A percentile compares a stretch with the other conserved stretches of the same genome.
Evolutionary conservation across 2,888 invertebrate genomes (phyloP).

Genomic region (Biston betularia): DNA sequence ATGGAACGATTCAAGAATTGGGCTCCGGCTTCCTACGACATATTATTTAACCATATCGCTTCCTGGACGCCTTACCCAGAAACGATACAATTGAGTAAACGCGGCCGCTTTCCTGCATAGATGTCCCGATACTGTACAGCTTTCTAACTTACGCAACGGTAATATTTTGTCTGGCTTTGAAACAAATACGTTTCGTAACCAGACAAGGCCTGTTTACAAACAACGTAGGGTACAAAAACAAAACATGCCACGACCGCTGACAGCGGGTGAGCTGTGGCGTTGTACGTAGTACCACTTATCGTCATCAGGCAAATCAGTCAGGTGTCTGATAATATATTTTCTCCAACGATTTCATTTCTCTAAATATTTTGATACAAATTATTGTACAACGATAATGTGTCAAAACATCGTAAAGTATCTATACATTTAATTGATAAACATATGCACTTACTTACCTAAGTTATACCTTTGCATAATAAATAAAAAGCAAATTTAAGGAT

Average conservation of each 20-base stretch:
- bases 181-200: slow-evolving; percentile 62
- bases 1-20: no score
- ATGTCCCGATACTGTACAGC: slow-evolving; percentile 47
- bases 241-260: slow-evolving; percentile 17
- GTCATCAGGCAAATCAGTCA: no score
- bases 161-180: slow-evolving; percentile 64
- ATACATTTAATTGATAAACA: no score
- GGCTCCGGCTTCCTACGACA: slow-evolving; percentile 27
- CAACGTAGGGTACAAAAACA: slow-evolving; percentile 43
- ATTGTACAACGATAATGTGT: no score
- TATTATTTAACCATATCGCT: slow-evolving; percentile 14
- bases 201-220: slow-evolving; percentile 52
- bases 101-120: slow-evolving; percentile 42
- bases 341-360: no score
- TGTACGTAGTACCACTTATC: slow-evolving; percentile 1
- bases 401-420: no score
- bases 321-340: no score
- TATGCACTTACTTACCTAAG: no score
- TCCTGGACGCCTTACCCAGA: slow-evolving; percentile 26
- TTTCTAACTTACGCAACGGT: slow-evolving; percentile 69
- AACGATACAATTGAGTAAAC: slow-evolving; percentile 30
- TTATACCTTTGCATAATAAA: no score
- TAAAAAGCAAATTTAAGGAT: no score
- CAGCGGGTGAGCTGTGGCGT: slow-evolving; percentile 1
- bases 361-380: no score